phyloP scores from a whole-genome alignment of 2,113 vertebrate species.

The Syngnathus typhle region DNA sequence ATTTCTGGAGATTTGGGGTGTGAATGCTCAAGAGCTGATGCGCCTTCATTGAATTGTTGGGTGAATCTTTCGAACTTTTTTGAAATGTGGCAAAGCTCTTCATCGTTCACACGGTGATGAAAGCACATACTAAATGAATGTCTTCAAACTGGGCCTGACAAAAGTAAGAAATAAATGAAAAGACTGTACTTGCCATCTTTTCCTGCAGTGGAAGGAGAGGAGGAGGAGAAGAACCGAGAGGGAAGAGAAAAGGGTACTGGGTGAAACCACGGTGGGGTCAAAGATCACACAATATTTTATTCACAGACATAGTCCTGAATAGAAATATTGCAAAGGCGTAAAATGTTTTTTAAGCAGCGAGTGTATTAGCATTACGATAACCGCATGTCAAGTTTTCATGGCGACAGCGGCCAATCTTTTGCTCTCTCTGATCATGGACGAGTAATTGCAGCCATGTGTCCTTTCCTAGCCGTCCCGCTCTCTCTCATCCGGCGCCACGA shows the following conservation, averaged over 20 bases:
- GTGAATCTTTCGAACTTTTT: not conserved
- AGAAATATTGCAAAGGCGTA: constrained; percentile 66
- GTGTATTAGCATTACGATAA: not conserved
- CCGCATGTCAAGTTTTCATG: constrained; percentile 32
- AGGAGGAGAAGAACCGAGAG: constrained; percentile 51
- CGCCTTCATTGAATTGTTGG: not conserved
- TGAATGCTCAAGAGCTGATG: not conserved
- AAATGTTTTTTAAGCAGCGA: constrained; percentile 32
- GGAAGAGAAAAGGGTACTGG: constrained; percentile 54
- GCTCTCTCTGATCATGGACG: constrained; percentile 37
- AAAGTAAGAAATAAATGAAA: constrained; percentile 36
- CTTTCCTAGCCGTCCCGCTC: constrained; percentile 31
- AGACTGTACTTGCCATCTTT: constrained; percentile 68
- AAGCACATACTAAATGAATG: not conserved
- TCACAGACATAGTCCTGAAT: constrained; percentile 73
- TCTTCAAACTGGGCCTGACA: not conserved
- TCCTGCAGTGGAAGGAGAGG: constrained; percentile 69
- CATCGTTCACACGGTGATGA: not conserved
- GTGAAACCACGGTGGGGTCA: constrained; percentile 71
- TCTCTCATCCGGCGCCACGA: constrained; percentile 43
- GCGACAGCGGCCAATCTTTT: constrained; percentile 41
- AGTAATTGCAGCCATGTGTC: constrained; percentile 55
- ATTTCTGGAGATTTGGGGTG: not conserved
- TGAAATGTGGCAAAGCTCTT: not conserved
- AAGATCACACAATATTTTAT: constrained; percentile 74